These are phyloP conservation scores for Nyctereutes procyonoides DNA, from an alignment of 2,113 vertebrate species.

Conservation along the genomic window DNA sequence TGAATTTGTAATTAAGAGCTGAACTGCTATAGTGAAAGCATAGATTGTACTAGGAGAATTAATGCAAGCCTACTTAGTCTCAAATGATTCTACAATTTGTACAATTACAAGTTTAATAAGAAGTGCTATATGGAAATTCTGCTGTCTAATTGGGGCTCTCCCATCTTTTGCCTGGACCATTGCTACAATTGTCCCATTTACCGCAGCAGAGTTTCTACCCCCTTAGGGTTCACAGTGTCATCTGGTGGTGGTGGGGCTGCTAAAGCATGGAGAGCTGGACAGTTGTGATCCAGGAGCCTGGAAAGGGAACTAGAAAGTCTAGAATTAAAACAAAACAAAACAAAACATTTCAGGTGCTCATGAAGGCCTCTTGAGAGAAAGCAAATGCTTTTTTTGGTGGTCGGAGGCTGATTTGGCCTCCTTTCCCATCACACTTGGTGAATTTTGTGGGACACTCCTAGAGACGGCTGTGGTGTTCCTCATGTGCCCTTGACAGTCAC, in stretches of 20 bases:
- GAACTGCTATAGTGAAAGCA: not conserved
- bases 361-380: not conserved
- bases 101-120: not conserved
- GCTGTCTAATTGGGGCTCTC: not conserved
- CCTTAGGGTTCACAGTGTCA: not conserved
- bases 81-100: not conserved
- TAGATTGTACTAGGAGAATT: not conserved
- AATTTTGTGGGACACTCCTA: not conserved
- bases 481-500: not conserved
- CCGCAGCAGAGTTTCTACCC: not conserved
- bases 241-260: too few species aligned
- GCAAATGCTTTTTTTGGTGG: not conserved
- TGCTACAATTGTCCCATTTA: not conserved
- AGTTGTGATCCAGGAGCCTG: not conserved
- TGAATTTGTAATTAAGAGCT: constrained; percentile 5
- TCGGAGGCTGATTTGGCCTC: not conserved
- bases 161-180: not conserved
- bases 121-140: not conserved
- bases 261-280: not conserved
- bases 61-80: not conserved
- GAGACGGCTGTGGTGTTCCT: not conserved
- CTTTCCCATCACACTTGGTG: not conserved
- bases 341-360: not conserved
- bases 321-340: not conserved
- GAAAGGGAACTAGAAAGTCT: not conserved